These are phyloP conservation scores for Perizoma affinitatum DNA, from an alignment of 2,888 invertebrate species.

Conservation along the genomic window DNA sequence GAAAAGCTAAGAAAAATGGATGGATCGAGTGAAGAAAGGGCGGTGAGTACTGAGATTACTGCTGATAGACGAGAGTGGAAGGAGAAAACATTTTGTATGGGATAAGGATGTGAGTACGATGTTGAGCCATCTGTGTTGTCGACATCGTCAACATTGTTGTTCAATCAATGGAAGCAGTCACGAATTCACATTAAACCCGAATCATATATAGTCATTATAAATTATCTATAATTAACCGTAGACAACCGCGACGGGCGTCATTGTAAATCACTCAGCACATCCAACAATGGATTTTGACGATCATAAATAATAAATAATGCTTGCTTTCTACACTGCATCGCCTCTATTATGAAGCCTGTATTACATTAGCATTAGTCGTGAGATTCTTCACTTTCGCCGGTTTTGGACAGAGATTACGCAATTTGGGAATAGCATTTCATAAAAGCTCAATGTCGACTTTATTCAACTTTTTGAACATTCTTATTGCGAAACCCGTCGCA, in stretches of 20 bases:
- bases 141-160: conserved; percentile 1
- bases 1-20: too few relatives aligned
- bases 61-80: too few relatives aligned
- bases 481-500: conserved; percentile 20
- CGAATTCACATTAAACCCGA: conserved; percentile 24
- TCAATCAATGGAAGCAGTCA: conserved; percentile 9
- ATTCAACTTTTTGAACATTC: conserved; percentile 26
- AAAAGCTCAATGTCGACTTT: conserved; percentile 14
- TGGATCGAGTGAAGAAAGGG: too few relatives aligned
- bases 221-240: conserved; percentile 36
- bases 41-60: too few relatives aligned
- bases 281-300: conserved; percentile 67
- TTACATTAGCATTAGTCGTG: conserved; percentile 65
- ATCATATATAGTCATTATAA: conserved; percentile 28
- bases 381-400: conserved; percentile 77
- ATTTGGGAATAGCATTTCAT: conserved; percentile 51
- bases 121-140: background rate
- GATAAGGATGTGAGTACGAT: too few relatives aligned
- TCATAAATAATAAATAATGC: conserved; percentile 67
- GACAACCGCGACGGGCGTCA: conserved; percentile 42
- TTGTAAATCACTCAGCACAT: conserved; percentile 65
- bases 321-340: conserved; percentile 67
- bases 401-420: conserved; percentile 72
- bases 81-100: too few relatives aligned
- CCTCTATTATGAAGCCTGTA: conserved; percentile 71